phyloP scores from a whole-genome alignment of 2,888 invertebrate species.

The Agriopis aurantiaria region DNA sequence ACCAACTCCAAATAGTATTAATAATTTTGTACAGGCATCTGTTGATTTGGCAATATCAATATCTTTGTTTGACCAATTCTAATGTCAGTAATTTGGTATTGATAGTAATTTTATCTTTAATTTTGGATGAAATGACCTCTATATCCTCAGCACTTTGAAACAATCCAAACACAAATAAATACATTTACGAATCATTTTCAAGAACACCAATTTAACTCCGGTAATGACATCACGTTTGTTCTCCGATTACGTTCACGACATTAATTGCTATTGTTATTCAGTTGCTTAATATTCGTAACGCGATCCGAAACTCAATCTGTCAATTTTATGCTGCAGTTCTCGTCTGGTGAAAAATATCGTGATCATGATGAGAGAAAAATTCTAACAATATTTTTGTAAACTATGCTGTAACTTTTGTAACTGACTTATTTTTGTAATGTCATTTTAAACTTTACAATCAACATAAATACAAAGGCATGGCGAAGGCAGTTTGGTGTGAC shows the following conservation, averaged over 20 bases:
- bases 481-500: too few species aligned
- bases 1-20: too few species aligned
- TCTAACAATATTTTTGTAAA: too few species aligned
- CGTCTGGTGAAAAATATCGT: conserved; percentile 3
- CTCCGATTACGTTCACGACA: conserved; percentile 68
- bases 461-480: too few species aligned
- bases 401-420: too few species aligned
- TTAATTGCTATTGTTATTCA: conserved; percentile 73
- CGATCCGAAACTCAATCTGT: conserved; percentile 39
- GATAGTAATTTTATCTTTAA: not conserved
- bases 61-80: too few species aligned
- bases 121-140: too few species aligned
- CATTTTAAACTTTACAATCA: not conserved
- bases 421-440: not conserved
- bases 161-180: not conserved
- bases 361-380: not conserved
- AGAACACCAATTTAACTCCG: conserved; percentile 17
- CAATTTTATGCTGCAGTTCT: conserved; percentile 21
- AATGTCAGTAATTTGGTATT: too few species aligned
- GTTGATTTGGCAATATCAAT: too few species aligned
- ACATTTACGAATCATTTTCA: conserved; percentile 13
- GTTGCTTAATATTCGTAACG: conserved; percentile 40
- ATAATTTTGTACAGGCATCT: too few species aligned
- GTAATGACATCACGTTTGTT: conserved; percentile 70
- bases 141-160: not conserved